phyloP scores from a whole-genome alignment of 1,140 invertebrate genomes.

The Sarcophaga bullata region DNA sequence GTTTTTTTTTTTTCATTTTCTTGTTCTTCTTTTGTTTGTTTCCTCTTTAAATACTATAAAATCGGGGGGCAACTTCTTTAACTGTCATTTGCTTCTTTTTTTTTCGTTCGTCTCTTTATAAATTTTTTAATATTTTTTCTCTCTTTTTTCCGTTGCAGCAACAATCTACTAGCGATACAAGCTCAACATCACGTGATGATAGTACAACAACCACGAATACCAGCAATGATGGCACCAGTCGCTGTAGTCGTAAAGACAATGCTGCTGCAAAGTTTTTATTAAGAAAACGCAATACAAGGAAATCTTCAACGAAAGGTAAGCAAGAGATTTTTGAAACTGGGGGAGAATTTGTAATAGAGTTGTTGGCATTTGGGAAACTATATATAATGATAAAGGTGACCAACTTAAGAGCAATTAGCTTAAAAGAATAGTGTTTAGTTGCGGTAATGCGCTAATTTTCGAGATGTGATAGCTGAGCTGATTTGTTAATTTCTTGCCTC shows the following conservation, averaged over 20 bases:
- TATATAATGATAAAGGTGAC: background rate
- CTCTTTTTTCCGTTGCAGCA: constrained; percentile 42
- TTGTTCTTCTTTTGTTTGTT: background rate
- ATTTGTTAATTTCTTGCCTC: too few species aligned
- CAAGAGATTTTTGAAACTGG: constrained; percentile 25
- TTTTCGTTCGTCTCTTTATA: background rate
- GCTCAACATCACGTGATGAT: constrained; percentile 48
- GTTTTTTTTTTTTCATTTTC: background rate
- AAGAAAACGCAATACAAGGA: constrained; percentile 50
- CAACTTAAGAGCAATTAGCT: background rate
- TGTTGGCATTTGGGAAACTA: too few species aligned
- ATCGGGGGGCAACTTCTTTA: background rate
- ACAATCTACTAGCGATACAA: constrained; percentile 59
- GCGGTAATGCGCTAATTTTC: too few species aligned
- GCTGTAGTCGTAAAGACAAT: constrained; percentile 47
- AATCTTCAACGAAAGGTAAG: constrained; percentile 42
- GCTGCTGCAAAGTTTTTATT: constrained; percentile 56
- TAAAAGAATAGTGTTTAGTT: too few species aligned
- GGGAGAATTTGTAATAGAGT: background rate
- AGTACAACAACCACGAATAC: constrained; percentile 31
- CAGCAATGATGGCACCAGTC: constrained; percentile 34
- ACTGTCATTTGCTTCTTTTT: constrained; percentile 5
- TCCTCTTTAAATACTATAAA: too few species aligned
- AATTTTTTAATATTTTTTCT: background rate
- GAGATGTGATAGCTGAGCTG: too few species aligned